Percentiles rank a stretch among this genome's conserved stretches.
Conservation (phyloP, 2,888 invertebrate species). For the Drosophila eohydei region DNA sequence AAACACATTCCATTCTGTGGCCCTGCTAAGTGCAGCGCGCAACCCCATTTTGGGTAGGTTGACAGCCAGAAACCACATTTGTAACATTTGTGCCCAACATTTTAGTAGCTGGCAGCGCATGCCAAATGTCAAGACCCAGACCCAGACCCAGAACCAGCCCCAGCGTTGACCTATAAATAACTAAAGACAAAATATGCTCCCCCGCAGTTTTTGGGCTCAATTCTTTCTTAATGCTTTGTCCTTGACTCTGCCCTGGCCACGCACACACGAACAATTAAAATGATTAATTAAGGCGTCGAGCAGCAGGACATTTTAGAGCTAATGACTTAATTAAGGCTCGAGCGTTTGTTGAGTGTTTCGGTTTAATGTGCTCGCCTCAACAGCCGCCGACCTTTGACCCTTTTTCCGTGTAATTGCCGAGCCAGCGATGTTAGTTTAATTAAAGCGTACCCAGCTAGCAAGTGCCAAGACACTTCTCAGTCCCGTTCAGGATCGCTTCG, state of each 20-base stretch:
- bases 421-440: conserved; percentile 66
- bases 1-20: conserved; percentile 26
- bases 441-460: conserved; percentile 66
- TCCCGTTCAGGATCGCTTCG: background rate
- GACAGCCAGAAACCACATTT: conserved; percentile 36
- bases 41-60: conserved; percentile 7
- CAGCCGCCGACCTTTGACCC: conserved; percentile 74
- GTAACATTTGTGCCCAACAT: conserved; percentile 37
- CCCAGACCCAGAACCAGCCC: conserved; percentile 15
- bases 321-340: conserved; percentile 78
- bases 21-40: conserved; percentile 31
- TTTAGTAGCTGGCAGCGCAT: conserved; percentile 43
- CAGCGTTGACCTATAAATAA: conserved; percentile 49
- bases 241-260: conserved; percentile 44
- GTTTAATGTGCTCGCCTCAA: conserved; percentile 74
- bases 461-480: conserved; percentile 49
- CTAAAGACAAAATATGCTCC: conserved; percentile 31
- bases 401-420: conserved; percentile 67
- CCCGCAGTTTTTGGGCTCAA: conserved; percentile 39
- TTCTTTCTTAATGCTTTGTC: conserved; percentile 45
- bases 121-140: conserved; percentile 42
- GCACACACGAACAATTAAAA: conserved; percentile 68
- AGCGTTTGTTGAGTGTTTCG: conserved; percentile 60
- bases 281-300: conserved; percentile 73
- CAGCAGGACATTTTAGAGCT: conserved; percentile 78